Conservation (phyloP, 2,888 invertebrate species). For the Apocheima hispidaria region DNA sequence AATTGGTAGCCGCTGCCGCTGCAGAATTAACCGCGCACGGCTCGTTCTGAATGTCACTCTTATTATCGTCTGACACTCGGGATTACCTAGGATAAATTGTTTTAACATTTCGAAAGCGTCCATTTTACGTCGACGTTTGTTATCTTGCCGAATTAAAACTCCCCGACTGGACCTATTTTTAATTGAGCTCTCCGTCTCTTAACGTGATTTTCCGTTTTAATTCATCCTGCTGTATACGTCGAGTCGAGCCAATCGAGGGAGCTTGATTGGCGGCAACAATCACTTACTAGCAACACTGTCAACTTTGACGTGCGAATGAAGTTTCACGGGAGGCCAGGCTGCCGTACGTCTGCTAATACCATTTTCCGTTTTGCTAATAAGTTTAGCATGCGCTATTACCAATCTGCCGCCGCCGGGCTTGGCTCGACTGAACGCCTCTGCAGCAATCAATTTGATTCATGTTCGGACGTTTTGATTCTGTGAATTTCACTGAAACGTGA, state of each 20-base stretch:
- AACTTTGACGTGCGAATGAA: constrained; percentile 79
- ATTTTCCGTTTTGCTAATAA: constrained; percentile 85
- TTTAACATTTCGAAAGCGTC: constrained; percentile 77
- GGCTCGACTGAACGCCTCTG: constrained; percentile 71
- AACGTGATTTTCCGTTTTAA: constrained; percentile 65
- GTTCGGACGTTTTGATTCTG: constrained; percentile 82
- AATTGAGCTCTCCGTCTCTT: constrained; percentile 57
- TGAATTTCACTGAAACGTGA: constrained; percentile 69
- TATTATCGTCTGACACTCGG: constrained; percentile 84
- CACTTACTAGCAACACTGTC: constrained; percentile 75
- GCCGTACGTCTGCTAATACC: constrained; percentile 79
- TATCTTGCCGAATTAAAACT: constrained; percentile 76
- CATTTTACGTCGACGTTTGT: constrained; percentile 75
- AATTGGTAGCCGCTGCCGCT: constrained; percentile 74
- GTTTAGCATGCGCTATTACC: constrained; percentile 85
- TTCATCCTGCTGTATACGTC: constrained; percentile 58
- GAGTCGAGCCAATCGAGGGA: constrained; percentile 67
- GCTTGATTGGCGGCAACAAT: constrained; percentile 83
- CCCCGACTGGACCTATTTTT: constrained; percentile 54
- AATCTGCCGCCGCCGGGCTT: constrained; percentile 75
- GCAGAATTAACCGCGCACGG: constrained; percentile 80
- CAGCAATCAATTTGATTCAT: constrained; percentile 83
- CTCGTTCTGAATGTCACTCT: constrained; percentile 83
- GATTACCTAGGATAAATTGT: constrained; percentile 85
- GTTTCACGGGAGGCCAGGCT: constrained; percentile 70